Conservation (phyloP, 2,797 vertebrate species). For the Mormyrops attenuatus region DNA sequence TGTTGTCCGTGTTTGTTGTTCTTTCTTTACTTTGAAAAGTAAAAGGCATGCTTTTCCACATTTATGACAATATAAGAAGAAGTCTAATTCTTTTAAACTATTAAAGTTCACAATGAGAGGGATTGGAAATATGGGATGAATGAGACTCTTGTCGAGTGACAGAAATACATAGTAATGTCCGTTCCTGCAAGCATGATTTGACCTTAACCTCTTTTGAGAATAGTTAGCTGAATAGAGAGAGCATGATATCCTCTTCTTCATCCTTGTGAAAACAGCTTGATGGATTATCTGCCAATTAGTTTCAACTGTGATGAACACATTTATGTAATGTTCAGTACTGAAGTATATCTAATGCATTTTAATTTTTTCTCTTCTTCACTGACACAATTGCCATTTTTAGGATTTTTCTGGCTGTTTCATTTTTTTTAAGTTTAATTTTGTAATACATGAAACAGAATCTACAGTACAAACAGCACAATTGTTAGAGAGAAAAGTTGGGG, state of each 20-base stretch:
- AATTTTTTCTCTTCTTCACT: slow-evolving; percentile 58
- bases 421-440: slow-evolving; percentile 70
- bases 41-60: not conserved
- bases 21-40: not conserved
- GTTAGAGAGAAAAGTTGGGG: slow-evolving; percentile 46
- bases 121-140: slow-evolving; percentile 50
- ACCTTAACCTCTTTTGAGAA: slow-evolving; percentile 55
- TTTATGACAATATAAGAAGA: slow-evolving; percentile 32
- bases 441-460: slow-evolving; percentile 66
- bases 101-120: slow-evolving; percentile 61
- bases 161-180: slow-evolving; percentile 69
- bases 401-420: slow-evolving; percentile 53
- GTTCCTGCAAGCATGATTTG: slow-evolving; percentile 53
- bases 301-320: slow-evolving; percentile 69
- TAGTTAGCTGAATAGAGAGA: slow-evolving; percentile 53
- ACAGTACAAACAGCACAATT: slow-evolving; percentile 62
- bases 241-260: slow-evolving; percentile 56
- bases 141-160: slow-evolving; percentile 64
- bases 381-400: slow-evolving; percentile 66
- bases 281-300: slow-evolving; percentile 78
- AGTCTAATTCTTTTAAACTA: slow-evolving; percentile 44
- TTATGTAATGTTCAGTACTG: slow-evolving; percentile 62
- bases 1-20: not conserved
- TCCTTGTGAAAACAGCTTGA: slow-evolving; percentile 56
- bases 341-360: slow-evolving; percentile 66